Percentiles rank a stretch among this genome's conserved stretches.
These are phyloP conservation scores for Lasioglossum calceatum DNA, from an alignment of 2,888 invertebrate genomes.

Conservation along the genomic window DNA sequence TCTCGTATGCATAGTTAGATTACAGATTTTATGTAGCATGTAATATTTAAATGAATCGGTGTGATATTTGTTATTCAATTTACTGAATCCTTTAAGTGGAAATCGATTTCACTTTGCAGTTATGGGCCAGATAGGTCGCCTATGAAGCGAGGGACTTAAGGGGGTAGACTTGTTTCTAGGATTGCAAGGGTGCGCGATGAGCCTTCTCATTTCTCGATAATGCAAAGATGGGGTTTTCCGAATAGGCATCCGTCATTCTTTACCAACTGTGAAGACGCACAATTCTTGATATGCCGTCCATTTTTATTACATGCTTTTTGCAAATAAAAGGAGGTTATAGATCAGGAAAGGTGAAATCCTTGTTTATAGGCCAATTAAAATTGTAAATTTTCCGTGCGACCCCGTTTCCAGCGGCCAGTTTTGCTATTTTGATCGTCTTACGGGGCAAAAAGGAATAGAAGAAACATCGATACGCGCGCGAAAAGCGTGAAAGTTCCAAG, in stretches of 20 bases:
- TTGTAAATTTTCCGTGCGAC: conserved; percentile 10
- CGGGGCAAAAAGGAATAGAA: neutral
- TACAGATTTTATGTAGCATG: neutral
- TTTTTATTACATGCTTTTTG: neutral
- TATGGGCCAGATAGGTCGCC: too few species aligned
- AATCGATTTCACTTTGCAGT: too few species aligned
- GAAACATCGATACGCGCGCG: neutral
- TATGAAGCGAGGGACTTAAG: too few species aligned
- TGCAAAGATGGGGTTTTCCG: too few species aligned
- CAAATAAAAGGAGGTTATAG: neutral
- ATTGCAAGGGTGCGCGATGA: too few species aligned
- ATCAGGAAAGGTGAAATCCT: neutral
- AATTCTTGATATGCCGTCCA: neutral
- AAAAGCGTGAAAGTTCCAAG: conserved; percentile 48
- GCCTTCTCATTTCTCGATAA: too few species aligned
- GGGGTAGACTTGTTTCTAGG: too few species aligned
- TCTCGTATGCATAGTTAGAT: neutral
- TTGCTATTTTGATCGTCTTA: neutral
- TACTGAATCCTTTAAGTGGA: too few species aligned
- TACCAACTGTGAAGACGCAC: too few species aligned
- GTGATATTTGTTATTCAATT: too few species aligned
- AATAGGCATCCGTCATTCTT: neutral
- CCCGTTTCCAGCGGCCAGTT: neutral
- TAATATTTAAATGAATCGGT: too few species aligned
- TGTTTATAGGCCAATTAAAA: neutral